Evolutionary conservation across 2,797 vertebrate species (phyloP), one percentile per base, ranked within the genome.

Genomic region (Delichon dasypus): DNA sequence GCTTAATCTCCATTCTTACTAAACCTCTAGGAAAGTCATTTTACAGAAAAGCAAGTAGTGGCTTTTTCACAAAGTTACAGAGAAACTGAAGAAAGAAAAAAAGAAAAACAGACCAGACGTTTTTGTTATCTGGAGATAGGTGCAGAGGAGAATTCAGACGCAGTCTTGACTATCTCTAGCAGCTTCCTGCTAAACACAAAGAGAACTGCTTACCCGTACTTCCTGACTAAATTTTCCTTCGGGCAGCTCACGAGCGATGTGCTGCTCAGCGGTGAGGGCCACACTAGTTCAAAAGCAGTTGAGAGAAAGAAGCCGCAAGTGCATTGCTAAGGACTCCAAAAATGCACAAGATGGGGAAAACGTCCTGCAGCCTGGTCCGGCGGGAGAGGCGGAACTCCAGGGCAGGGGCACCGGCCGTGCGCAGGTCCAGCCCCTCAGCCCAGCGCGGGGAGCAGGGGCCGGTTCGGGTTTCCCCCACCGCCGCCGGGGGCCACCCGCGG

Each of bases 1-100:
- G 89, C 89, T 98, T 98, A 50, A 99, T 89, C 80, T 99, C 98
- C 99, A 99, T 99, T 84, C 8, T 94, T 48, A 34, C 18, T 58
- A 62, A 81, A 27, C 11, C 17, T 65, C 62, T 44, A 44, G 18
- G 54, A 66, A 74, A 83, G 42, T 45, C 47, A 82, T 94, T 38
- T 91, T 13, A 81, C 17, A 60, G 17, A 66, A 87, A 67, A 73
- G 36, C 38, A 85, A 66, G 77, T 0, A 30, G 26, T 3, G 11
- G 2, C 6, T 44, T 64, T 45, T 48, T 4, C 64, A 53, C 11
- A 3, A n/a, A n/a, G n/a, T 94, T 96, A 32, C 2, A 76, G 45
- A 85, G 55, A 73, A 88, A 13, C 4, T 34, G 64, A 60, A 66
- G 12, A 44, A 32, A 42, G 11, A 21, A 58, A 51, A 23, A 23